These are phyloP conservation scores for Nemurella pictetii DNA, from an alignment of 2,888 invertebrate genomes.

Conservation along the genomic window DNA sequence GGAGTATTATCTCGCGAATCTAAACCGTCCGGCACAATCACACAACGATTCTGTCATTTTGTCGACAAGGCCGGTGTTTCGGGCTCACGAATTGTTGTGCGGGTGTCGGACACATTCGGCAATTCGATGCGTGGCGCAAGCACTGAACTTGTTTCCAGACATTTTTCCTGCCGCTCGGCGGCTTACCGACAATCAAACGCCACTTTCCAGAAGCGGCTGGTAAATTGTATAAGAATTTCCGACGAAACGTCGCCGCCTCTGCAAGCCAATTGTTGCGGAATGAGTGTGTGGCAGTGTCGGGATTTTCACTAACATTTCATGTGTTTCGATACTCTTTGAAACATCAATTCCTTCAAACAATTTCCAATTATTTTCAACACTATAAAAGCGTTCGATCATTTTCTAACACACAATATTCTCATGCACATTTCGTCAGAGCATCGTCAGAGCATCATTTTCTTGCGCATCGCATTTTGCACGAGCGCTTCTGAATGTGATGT, in stretches of 20 bases:
- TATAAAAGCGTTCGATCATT: not conserved
- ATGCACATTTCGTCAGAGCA: not conserved
- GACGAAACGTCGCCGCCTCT: not conserved
- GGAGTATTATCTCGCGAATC: not conserved
- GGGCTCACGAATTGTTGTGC: not conserved
- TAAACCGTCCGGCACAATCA: not conserved
- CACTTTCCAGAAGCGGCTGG: not conserved
- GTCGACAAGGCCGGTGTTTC: not conserved
- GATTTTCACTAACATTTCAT: not conserved
- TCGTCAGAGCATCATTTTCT: not conserved
- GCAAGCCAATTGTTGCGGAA: not conserved
- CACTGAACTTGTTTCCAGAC: too few relatives aligned
- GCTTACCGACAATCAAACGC: too few relatives aligned
- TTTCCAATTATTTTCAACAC: not conserved
- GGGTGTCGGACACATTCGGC: not conserved
- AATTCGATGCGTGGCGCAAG: too few relatives aligned
- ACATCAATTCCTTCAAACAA: not conserved
- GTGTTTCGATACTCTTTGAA: not conserved
- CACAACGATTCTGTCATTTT: not conserved
- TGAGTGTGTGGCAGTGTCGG: not conserved
- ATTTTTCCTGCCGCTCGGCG: too few relatives aligned
- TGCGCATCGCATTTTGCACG: not conserved
- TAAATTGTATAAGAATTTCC: not conserved
- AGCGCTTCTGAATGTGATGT: not conserved
- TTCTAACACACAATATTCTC: not conserved